Evolutionary conservation across 1,140 invertebrate species (phyloP).

Genomic region (Geopemphigus sp.): DNA sequence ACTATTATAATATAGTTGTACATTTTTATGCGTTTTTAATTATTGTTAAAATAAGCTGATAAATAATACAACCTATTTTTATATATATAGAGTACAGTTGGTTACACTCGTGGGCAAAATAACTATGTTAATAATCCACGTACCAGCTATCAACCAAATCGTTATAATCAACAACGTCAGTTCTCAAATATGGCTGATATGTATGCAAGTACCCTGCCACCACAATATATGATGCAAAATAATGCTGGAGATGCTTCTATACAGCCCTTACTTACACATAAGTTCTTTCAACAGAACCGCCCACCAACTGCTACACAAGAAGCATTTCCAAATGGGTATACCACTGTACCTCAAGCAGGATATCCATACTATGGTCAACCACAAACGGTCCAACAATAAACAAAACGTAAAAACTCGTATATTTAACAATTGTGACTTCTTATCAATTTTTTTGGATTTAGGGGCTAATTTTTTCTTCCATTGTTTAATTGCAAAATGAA

Average conservation of each 20-base stretch:
- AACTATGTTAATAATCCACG: conserved; percentile 55
- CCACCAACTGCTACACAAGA: conserved; percentile 60
- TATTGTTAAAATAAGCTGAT: too few species aligned
- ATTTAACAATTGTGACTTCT: conserved; percentile 47
- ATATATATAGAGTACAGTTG: conserved; percentile 50
- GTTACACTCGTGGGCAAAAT: conserved; percentile 54
- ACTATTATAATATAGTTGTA: not conserved
- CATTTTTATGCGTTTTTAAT: not conserved
- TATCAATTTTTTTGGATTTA: conserved; percentile 35
- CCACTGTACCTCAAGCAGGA: conserved; percentile 47
- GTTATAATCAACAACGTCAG: conserved; percentile 55
- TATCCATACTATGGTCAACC: conserved; percentile 53
- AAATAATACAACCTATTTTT: not conserved
- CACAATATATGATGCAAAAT: conserved; percentile 59
- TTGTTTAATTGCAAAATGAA: conserved; percentile 45
- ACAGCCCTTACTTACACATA: conserved; percentile 63
- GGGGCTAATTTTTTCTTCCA: conserved; percentile 48
- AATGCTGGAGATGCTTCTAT: conserved; percentile 58
- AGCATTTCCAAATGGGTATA: conserved; percentile 59
- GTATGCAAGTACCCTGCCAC: conserved; percentile 59
- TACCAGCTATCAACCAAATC: conserved; percentile 52
- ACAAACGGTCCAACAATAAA: conserved; percentile 54
- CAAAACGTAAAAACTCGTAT: conserved; percentile 20
- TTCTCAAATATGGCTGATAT: conserved; percentile 55
- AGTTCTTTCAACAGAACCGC: conserved; percentile 62